Base-by-base conservation (phyloP, 2,113 vertebrate genomes). In the Daboia siamensis region DNA sequence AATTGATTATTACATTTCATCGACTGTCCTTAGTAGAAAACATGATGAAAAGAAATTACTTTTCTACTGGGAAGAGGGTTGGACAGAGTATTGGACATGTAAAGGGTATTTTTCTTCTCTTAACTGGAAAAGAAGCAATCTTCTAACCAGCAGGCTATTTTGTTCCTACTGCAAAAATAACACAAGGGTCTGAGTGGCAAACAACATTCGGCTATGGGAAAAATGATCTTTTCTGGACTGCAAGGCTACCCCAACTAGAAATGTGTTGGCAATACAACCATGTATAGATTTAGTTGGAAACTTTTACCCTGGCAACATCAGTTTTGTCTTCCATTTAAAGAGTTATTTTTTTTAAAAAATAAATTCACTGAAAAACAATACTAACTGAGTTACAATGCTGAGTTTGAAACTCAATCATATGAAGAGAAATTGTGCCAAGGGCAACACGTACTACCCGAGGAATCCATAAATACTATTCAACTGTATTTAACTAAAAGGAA, bases 161-260 rank as follows among this genome's bases (percentile, higher is more conserved):
- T 88, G 23, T 64, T 74, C 39, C 55, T 92, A 23, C 54, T 39
- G 46, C 55, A 90, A 90, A 74, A 85, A 92, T 84, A 89, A 85
- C 44, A 57, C 33, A 88, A 69, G 13, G 6, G 10, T 56, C 80
- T 87, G 24, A 29, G 84, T 56, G 89, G 59, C 84, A 87, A 33
- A 3, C 7, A 21, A 93, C 88, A 56, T 46, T 88, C 87, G 52
- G 15, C 84, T 46, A 56, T 39, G 23, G 54, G 46, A n/a, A 61
- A 51, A n/a, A 52, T 21, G 54, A 39, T 5, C n/a, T 54, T 84
- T n/a, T 12, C 17, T 13, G 1, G 39, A 15, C 29, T 29, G 55
- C 26, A 61, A 80, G 69, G 26, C 48, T 4, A 1, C n/a, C 10
- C 29, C 52, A n/a, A 10, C n/a, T 33, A 54, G 51, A 54, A 13